Evolutionary conservation across 2,888 invertebrate genomes (phyloP), one percentile per base, ranked within the genome.

Genomic region (Cerastis leucographa): DNA sequence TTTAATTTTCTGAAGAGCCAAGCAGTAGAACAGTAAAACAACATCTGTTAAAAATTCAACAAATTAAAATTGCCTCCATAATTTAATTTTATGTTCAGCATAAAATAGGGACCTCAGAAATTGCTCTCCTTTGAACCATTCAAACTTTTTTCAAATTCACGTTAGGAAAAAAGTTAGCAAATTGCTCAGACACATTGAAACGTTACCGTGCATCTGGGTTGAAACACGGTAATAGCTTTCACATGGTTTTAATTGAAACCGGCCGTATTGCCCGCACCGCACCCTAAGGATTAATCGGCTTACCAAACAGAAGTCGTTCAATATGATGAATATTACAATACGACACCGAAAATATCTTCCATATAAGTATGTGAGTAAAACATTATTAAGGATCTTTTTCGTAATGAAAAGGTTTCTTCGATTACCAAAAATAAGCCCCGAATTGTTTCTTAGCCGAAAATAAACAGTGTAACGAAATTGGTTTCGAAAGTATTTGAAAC

Each of bases 201-300:
- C 69, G 62, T 79, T 71, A 75, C 68, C 61, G 78, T 74, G 64
- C 81, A 86, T 75, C 49, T 67, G 84, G 56, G 73, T 74, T 51
- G 40, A 49, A 62, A 29, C 62, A 35, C 17, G n/a, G 64, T 74
- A 70, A 80, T 66, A 59, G 73, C 73, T 64, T 68, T 54, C 69
- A 70, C 59, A 71, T 66, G 65, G 66, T 1, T 80, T 74, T 83
- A 85, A 86, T 86, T 86, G 76, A 83, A 86, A 81, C n/a, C n/a
- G 76, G 46, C n/a, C 67, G 44, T 69, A 66, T 72, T 62, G 25
- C 44, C 44, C 49, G 72, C 40, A 69, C 61, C 40, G 61, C 68
- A 65, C 74, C 66, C 66, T 64, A 51, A 14, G 71, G 74, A 42
- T 74, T 78, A 81, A 73, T 76, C 62, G 35, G 44, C 3, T 19